phyloP scores from a whole-genome alignment of 2,113 vertebrate species.

The Hystrix cristata region DNA sequence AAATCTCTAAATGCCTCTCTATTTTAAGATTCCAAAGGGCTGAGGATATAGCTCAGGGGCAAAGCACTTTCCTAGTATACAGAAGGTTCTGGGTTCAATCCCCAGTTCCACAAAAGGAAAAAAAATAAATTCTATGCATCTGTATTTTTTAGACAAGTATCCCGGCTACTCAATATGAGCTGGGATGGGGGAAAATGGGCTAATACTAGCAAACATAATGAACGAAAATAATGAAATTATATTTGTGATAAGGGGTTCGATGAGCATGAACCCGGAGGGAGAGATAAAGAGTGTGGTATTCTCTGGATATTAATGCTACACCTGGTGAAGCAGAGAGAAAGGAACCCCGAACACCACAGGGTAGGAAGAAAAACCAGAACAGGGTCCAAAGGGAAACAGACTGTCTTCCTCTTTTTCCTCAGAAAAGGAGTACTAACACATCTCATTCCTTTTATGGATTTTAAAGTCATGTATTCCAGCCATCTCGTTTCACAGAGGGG shows the following conservation, averaged over 20 bases:
- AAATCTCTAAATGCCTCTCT: background rate
- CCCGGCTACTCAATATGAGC: background rate
- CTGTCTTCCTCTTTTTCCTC: background rate
- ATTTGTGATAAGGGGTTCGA: background rate
- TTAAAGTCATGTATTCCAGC: background rate
- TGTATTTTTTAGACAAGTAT: background rate
- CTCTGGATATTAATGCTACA: background rate
- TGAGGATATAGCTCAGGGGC: background rate
- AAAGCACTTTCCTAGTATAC: background rate
- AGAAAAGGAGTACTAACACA: constrained; percentile 3
- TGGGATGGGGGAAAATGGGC: background rate
- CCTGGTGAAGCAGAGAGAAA: background rate
- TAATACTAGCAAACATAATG: constrained; percentile 23
- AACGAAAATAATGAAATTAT: background rate
- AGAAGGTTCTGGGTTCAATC: background rate
- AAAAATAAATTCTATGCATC: background rate
- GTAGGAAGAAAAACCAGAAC: background rate
- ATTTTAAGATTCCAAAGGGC: constrained; percentile 41
- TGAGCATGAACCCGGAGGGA: background rate
- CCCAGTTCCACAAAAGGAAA: background rate
- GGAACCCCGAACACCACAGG: background rate
- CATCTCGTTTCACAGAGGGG: background rate
- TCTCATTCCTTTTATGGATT: background rate
- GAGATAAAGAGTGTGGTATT: background rate
- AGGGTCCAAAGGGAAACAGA: background rate